A percentile compares a stretch with the other conserved stretches of the same genome.
phyloP scores from a whole-genome alignment of 2,113 vertebrate genomes.

The Semnopithecus entellus region DNA sequence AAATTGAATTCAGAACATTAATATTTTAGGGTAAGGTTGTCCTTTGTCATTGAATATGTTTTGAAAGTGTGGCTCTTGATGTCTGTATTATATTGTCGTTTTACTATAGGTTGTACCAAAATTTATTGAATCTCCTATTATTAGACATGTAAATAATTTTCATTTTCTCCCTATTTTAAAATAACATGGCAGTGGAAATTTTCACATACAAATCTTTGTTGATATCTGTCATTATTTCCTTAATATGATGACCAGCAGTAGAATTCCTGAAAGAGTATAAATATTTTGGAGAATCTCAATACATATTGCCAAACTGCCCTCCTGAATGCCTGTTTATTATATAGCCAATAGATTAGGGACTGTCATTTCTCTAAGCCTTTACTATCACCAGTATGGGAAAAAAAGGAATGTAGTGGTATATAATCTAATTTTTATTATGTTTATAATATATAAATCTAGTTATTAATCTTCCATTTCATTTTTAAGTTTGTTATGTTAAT shows the following conservation, averaged over 20 bases:
- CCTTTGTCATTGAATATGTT: neutral
- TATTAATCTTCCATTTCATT: neutral
- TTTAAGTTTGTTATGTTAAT: neutral
- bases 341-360: rapidly evolving
- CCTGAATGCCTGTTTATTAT: neutral
- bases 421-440: neutral
- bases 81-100: neutral
- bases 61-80: neutral
- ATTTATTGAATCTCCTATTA: neutral
- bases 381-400: neutral
- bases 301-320: neutral
- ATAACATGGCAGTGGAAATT: neutral
- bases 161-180: neutral
- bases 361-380: neutral
- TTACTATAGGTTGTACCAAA: neutral
- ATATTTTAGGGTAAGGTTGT: slow-evolving; percentile 32
- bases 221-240: neutral
- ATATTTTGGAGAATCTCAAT: neutral
- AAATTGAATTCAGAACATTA: neutral
- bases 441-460: neutral
- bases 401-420: neutral
- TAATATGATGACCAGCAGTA: slow-evolving; percentile 21
- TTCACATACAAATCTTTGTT: neutral
- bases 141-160: neutral
- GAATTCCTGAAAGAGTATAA: neutral